phyloP scores from a whole-genome alignment of 2,797 vertebrate genomes.

The Natrix natrix region DNA sequence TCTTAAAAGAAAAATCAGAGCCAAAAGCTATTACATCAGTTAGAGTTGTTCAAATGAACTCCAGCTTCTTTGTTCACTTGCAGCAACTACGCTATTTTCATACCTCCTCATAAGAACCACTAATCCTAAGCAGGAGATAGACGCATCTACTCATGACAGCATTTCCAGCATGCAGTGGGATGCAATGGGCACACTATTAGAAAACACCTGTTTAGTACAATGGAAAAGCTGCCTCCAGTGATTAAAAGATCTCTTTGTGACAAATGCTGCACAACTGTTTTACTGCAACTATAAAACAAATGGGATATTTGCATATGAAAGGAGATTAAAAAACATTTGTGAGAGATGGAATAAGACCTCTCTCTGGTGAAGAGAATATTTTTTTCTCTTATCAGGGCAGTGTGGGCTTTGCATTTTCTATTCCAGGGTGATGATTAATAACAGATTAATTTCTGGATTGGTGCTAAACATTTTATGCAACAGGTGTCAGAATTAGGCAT shows the following conservation, averaged over 20 bases:
- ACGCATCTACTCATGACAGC: conserved; percentile 33
- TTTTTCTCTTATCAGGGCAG: conserved; percentile 18
- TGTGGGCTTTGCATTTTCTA: conserved; percentile 5
- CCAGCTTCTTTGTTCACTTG: conserved; percentile 28
- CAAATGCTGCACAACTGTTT: conserved; percentile 56
- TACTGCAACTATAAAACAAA: conserved; percentile 63
- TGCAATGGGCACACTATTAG: conserved; percentile 41
- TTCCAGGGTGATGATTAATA: conserved; percentile 28
- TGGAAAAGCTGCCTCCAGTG: conserved; percentile 42
- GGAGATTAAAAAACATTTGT: conserved; percentile 56
- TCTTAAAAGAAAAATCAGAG: conserved; percentile 36
- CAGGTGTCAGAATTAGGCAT: conserved; percentile 6
- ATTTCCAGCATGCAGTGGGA: conserved; percentile 36
- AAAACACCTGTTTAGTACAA: conserved; percentile 49
- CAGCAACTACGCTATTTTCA: conserved; percentile 22
- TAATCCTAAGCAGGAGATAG: conserved; percentile 28
- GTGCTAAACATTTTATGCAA: not conserved
- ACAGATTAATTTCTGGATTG: not conserved
- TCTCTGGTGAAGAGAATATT: conserved; percentile 44
- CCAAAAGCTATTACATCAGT: conserved; percentile 47
- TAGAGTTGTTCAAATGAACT: conserved; percentile 35
- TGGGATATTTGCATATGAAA: conserved; percentile 68
- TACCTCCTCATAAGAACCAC: conserved; percentile 51
- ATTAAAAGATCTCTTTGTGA: conserved; percentile 51
- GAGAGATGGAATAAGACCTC: conserved; percentile 42